These are phyloP conservation scores for Metallyticus violacea DNA, from an alignment of 2,888 invertebrate species.

Conservation along the genomic window DNA sequence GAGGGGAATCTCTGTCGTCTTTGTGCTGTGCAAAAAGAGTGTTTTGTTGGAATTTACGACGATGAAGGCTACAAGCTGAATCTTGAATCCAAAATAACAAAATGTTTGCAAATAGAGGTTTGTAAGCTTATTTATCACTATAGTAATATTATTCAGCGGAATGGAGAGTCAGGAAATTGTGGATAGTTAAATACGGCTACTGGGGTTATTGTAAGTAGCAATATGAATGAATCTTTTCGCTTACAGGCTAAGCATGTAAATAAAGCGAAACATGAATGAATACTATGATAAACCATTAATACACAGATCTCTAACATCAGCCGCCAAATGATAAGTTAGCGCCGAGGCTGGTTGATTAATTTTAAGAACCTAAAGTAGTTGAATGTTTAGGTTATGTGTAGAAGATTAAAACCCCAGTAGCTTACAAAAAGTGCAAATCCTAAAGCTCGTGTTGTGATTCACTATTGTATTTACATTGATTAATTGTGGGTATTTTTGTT, in stretches of 20 bases:
- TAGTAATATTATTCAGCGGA: background rate
- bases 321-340: too few species aligned
- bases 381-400: too few species aligned
- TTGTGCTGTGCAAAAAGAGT: constrained; percentile 47
- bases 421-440: too few species aligned
- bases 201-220: background rate
- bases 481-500: too few species aligned
- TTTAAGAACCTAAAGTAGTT: too few species aligned
- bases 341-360: too few species aligned
- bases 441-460: too few species aligned
- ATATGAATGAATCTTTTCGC: background rate
- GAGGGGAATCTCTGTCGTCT: constrained; percentile 46
- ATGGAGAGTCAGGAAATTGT: background rate
- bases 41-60: constrained; percentile 47
- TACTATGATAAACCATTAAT: too few species aligned
- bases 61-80: constrained; percentile 46
- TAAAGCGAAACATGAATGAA: too few species aligned
- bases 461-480: too few species aligned
- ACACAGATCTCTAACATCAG: too few species aligned
- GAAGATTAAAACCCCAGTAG: too few species aligned
- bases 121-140: background rate
- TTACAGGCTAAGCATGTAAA: background rate
- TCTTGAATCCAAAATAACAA: constrained; percentile 47
- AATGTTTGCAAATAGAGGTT: constrained; percentile 49
- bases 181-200: background rate